These are phyloP conservation scores for Sitobion miscanthi DNA, from an alignment of 1,140 invertebrate genomes.

Conservation along the genomic window DNA sequence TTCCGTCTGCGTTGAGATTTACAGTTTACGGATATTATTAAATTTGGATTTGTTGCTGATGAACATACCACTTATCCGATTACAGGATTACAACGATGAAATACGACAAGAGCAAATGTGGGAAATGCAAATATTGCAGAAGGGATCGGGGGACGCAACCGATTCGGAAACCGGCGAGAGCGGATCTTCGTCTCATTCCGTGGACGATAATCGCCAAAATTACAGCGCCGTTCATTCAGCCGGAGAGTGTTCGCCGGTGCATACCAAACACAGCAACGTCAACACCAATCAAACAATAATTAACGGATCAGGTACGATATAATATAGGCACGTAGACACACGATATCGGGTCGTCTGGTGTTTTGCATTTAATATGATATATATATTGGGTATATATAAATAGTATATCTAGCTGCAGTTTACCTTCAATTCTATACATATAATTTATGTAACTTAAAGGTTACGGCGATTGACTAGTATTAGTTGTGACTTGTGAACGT, in stretches of 20 bases:
- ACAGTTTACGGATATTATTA: not conserved
- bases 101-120: constrained; percentile 85
- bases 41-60: not conserved
- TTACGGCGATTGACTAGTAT: not conserved
- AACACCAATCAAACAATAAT: constrained; percentile 35
- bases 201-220: constrained; percentile 40
- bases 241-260: constrained; percentile 42
- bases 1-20: not conserved
- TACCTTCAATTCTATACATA: not conserved
- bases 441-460: not conserved
- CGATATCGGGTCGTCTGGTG: not conserved
- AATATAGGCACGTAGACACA: not conserved
- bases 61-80: not conserved
- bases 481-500: not conserved
- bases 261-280: constrained; percentile 12
- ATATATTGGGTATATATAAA: not conserved
- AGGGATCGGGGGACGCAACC: constrained; percentile 60
- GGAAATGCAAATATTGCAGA: constrained; percentile 69
- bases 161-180: constrained; percentile 63
- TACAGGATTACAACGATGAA: constrained; percentile 82
- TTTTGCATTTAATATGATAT: not conserved
- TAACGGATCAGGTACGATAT: constrained; percentile 42
- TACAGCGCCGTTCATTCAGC: not conserved
- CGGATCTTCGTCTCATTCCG: constrained; percentile 62
- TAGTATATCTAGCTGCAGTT: too few species aligned